Evolutionary conservation across 2,888 invertebrate genomes (phyloP).

Genomic region (Linyphia triangularis): DNA sequence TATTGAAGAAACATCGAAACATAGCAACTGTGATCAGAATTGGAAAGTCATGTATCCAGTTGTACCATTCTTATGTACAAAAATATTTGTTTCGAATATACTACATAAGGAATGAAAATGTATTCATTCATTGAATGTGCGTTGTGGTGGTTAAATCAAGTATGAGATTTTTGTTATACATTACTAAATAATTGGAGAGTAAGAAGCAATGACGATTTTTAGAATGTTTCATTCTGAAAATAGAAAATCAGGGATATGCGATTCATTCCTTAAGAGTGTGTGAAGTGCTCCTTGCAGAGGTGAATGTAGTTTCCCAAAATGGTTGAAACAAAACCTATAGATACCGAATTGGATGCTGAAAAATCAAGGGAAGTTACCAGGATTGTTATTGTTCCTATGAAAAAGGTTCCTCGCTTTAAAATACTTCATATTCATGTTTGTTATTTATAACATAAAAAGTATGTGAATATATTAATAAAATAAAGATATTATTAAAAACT

Average conservation of each 20-base stretch:
- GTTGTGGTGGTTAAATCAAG: not conserved
- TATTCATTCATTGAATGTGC: not conserved
- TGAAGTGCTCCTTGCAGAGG: conserved; percentile 39
- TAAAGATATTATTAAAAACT: not conserved
- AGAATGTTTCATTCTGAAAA: conserved; percentile 20
- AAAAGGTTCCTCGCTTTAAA: conserved; percentile 3
- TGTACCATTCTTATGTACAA: not conserved
- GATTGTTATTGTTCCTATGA: conserved; percentile 56
- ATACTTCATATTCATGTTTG: conserved; percentile 24
- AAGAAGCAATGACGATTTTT: not conserved
- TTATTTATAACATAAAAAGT: conserved; percentile 8
- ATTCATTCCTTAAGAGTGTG: conserved; percentile 67
- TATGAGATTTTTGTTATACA: not conserved
- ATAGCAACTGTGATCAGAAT: not conserved
- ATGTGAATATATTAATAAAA: not conserved
- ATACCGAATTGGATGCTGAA: conserved; percentile 36
- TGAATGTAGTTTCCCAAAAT: conserved; percentile 13
- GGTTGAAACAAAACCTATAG: conserved; percentile 21
- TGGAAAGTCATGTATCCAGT: not conserved
- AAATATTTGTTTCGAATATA: not conserved
- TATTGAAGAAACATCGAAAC: not conserved
- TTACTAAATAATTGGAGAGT: not conserved
- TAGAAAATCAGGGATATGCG: conserved; percentile 59
- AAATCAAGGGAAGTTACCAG: conserved; percentile 68
- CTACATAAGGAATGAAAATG: not conserved